These are phyloP conservation scores for Oligia latruncula DNA, from an alignment of 2,888 invertebrate genomes.

Conservation along the genomic window DNA sequence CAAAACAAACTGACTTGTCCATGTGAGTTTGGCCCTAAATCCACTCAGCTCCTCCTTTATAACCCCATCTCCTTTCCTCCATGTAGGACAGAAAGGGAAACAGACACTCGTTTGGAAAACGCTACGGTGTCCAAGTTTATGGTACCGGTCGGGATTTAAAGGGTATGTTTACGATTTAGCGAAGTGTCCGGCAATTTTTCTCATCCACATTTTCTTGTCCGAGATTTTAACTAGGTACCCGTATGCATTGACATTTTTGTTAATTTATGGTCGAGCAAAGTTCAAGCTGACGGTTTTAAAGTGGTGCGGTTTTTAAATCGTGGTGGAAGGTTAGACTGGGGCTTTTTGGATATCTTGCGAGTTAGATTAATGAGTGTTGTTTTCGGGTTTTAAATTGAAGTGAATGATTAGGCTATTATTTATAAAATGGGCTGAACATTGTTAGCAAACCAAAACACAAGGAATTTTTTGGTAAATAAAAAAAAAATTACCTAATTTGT, in stretches of 20 bases:
- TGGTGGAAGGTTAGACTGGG: background rate
- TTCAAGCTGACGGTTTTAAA: slow-evolving; percentile 42
- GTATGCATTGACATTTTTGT: slow-evolving; percentile 53
- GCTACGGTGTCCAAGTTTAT: slow-evolving; percentile 53
- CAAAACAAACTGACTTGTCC: slow-evolving; percentile 60
- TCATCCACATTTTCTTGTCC: slow-evolving; percentile 40
- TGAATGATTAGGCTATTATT: background rate
- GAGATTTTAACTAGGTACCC: slow-evolving; percentile 57
- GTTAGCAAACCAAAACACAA: background rate
- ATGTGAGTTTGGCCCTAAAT: slow-evolving; percentile 48
- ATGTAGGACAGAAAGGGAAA: slow-evolving; percentile 31
- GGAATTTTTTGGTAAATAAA: background rate
- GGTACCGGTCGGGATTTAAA: slow-evolving; percentile 56
- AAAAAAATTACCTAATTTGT: background rate
- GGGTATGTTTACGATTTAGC: slow-evolving; percentile 63
- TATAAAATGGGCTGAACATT: background rate
- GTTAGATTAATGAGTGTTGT: background rate
- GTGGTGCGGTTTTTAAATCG: slow-evolving; percentile 33
- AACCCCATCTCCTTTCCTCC: slow-evolving; percentile 24
- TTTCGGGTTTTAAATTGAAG: background rate
- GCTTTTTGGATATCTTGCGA: background rate
- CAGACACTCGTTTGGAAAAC: slow-evolving; percentile 48
- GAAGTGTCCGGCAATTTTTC: slow-evolving; percentile 61
- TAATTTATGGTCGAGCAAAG: slow-evolving; percentile 45
- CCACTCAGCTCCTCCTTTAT: slow-evolving; percentile 34